Evolutionary conservation across 2,888 invertebrate genomes (phyloP), one percentile per base, ranked within the genome.

Genomic region (Athrips mouffetella): DNA sequence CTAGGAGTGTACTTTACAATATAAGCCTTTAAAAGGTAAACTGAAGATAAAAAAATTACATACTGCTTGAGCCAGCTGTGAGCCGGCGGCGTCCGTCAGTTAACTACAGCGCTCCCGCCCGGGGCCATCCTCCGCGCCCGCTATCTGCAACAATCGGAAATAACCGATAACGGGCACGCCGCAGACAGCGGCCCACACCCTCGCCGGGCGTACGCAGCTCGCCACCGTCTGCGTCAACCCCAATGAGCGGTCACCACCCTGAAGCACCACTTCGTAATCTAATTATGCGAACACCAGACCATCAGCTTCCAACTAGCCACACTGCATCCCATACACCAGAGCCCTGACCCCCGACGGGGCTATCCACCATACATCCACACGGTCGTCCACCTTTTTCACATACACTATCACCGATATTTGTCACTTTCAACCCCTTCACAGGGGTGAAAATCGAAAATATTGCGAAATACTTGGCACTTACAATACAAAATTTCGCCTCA

Each of bases 391-490:
- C 53, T 63, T 58, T 68, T 70, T 67, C 61, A 73, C 63, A 72
- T 70, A 47, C 63, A 70, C 67, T 68, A 61, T 63, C 67, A 64
- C 54, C 57, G 59, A 64, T 65, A 68, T 67, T 64, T 63, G 65
- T 55, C 59, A 63, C 60, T 65, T 61, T 62, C 63, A 76, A 64
- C 65, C 71, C 65, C 59, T 65, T 57, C 51, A 53, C 52, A 56
- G 71, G 69, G 70, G 65, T 65, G 65, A 66, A 60, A 76, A 73
- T 71, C 57, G 69, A 79, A 82, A 82, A 80, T 86, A 88, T 86
- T 82, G 84, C 85, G 76, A 89, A 89, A 84, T 87, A 87, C 86
- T 86, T 89, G 87, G 85, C 88, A 89, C 89, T 89, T 89, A 89
- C 89, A 87, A 63, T 83, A 87, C 81, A 87, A 89, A 87, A 85